Percentiles rank a stretch among this genome's conserved stretches.
Evolutionary conservation across 2,888 invertebrate genomes (phyloP).

Genomic region (Rhogogaster chlorosoma): DNA sequence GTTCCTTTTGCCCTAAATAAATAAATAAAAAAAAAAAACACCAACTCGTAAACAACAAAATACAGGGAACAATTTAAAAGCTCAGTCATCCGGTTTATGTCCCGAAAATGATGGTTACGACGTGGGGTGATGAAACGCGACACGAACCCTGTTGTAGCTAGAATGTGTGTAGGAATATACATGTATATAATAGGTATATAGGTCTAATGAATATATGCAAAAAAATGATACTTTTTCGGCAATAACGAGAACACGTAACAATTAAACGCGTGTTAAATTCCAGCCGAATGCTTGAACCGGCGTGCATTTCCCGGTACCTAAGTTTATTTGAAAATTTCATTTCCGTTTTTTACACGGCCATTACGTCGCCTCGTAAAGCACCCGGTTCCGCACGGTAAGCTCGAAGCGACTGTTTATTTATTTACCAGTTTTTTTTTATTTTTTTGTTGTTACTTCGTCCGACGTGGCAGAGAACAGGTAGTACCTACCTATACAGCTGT

Average conservation of each 20-base stretch:
- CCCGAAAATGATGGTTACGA: conserved; percentile 9
- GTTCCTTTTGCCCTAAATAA: not conserved
- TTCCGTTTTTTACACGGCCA: not conserved
- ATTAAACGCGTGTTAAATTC: not conserved
- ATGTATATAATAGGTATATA: not conserved
- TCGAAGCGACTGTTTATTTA: conserved; percentile 21
- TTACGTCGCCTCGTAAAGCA: conserved; percentile 36
- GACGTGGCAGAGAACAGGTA: not conserved
- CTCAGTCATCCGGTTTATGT: conserved; percentile 20
- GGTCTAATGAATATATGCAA: not conserved
- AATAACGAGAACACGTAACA: conserved; percentile 17
- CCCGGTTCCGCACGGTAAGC: conserved; percentile 5
- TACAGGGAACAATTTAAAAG: conserved; percentile 1
- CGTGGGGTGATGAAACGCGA: conserved; percentile 16
- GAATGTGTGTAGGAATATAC: not conserved
- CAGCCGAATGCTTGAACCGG: not conserved
- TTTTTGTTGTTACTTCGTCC: not conserved
- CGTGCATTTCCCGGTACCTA: not conserved
- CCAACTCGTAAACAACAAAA: conserved; percentile 16
- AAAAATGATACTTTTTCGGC: conserved; percentile 25
- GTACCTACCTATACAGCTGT: conserved; percentile 1
- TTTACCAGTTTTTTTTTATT: not conserved
- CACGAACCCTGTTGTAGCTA: not conserved
- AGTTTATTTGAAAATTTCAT: conserved; percentile 31
- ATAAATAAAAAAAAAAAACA: not conserved